Evolutionary conservation across 2,113 vertebrate species (phyloP), one percentile per base, ranked within the genome.

Genomic region (Trinectes maculatus): DNA sequence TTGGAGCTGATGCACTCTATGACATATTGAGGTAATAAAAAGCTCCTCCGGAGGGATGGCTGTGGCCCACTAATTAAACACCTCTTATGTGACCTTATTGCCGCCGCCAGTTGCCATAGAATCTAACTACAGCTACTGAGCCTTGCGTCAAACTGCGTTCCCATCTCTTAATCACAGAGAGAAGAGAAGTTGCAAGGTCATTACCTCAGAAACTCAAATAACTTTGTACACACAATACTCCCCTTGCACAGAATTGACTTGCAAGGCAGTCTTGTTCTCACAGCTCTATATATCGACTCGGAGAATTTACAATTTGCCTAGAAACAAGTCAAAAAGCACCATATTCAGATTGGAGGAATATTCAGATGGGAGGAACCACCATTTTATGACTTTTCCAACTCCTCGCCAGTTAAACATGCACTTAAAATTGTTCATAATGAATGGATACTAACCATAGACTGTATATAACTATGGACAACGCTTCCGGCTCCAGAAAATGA

Each of bases 21-120:
- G 91, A 92, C 89, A 91, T 92, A 93, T 92, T 87, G 91, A 78
- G 89, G 90, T 89, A 92, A 92, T 93, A 91, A 92, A 93, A 91
- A 90, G 75, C 70, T 77, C 47, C 73, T 91, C 92, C 82, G 48
- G 71, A 42, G 90, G 88, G 92, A 91, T 36, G 26, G 71, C 77
- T 74, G 81, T 78, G 70, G 87, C 78, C 83, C 86, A 82, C 91
- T 93, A 93, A 93, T 94, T 93, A 93, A 93, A 92, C 92, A 91
- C 91, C 89, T 90, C 79, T 79, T 70, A 83, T 63, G 84, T 72
- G 81, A 91, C 91, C 88, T 91, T 92, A 92, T 88, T 91, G 89
- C 85, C 69, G 86, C 51, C 48, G 29, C 77, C 74, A 89, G 83
- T 91, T 93, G 80, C 86, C 81, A 83, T 74, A 82, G 79, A 79